Evolutionary conservation across 2,797 vertebrate species (phyloP).

Genomic region (Lates japonicus): DNA sequence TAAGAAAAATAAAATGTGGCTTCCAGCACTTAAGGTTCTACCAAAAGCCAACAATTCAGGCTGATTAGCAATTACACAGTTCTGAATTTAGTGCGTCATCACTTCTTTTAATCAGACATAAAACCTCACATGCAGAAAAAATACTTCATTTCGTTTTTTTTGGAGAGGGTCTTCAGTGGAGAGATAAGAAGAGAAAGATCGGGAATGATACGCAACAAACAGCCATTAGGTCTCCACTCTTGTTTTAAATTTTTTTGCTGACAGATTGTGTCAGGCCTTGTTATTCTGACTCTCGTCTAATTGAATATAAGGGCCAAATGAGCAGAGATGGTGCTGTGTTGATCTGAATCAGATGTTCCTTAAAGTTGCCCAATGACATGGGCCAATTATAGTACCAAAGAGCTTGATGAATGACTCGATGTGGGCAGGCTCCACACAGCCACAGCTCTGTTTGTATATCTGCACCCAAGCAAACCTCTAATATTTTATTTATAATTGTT

Average conservation of each 20-base stretch:
- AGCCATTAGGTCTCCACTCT: neutral
- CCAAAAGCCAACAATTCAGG: neutral
- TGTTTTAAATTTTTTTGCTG: neutral
- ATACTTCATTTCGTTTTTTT: neutral
- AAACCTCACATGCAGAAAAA: neutral
- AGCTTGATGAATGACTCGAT: neutral
- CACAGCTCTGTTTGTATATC: neutral
- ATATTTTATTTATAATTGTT: neutral
- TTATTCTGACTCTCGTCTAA: slow-evolving; percentile 16
- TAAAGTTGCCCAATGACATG: slow-evolving; percentile 15
- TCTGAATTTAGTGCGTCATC: neutral
- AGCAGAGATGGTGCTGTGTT: slow-evolving; percentile 17
- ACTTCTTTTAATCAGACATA: neutral
- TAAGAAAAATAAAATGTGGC: too few relatives aligned
- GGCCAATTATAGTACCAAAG: slow-evolving; percentile 18
- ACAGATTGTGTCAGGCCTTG: neutral
- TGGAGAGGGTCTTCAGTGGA: neutral
- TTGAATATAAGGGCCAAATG: slow-evolving; percentile 10
- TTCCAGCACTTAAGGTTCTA: too few relatives aligned
- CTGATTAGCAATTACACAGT: too few relatives aligned
- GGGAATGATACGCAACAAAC: neutral
- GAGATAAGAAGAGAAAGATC: neutral
- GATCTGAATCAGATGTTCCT: slow-evolving; percentile 43
- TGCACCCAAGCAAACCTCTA: neutral
- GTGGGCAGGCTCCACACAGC: neutral